Evolutionary conservation across 1,140 invertebrate species (phyloP), one percentile per base, ranked within the genome.

Genomic region (Brachionus rotundiformis): DNA sequence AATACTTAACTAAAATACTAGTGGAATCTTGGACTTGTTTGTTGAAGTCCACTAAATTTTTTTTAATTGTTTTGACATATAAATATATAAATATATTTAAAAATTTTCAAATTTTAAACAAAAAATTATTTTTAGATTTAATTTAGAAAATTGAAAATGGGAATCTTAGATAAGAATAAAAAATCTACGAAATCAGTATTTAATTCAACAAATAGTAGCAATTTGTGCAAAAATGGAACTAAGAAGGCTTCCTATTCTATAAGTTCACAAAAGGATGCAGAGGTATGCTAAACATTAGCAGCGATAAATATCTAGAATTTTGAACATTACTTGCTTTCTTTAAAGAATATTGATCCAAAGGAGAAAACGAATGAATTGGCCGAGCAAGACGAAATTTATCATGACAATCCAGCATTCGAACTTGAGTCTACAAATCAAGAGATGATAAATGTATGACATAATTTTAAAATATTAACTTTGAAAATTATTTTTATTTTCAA

Each of bases 321-420:
- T 41, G 39, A 63, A 63, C 3, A n/a, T n/a, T n/a, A n/a, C n/a
- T n/a, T n/a, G n/a, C 29, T 63, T 29, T 63, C 13, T 5, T 19
- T 68, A 10, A 10, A 73, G 39, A 73, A 73, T 44, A 27, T 73
- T 47, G 68, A 73, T 25, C 39, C 68, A 73, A 73, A 73, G 11
- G 36, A 27, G 19, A 73, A 44, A 41, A 44, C 7, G 5, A 44
- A 23, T 3, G 39, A 73, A 73, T 4, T 73, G 11, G 39, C 29
- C 13, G 25, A 73, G n/a, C 68, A 73, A 44, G 19, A 44, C 13
- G 25, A 31, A 25, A 44, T 73, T 41, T 73, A 73, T 44, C 68
- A 73, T 11, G 68, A 73, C 6, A 73, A 73, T 73, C 68, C 36
- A 23, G 68, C 68, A 3, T 73, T 73, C 11, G 68, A 73, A 25